Base-by-base conservation (phyloP, 2,888 invertebrate genomes). In the Thera obeliscata region DNA sequence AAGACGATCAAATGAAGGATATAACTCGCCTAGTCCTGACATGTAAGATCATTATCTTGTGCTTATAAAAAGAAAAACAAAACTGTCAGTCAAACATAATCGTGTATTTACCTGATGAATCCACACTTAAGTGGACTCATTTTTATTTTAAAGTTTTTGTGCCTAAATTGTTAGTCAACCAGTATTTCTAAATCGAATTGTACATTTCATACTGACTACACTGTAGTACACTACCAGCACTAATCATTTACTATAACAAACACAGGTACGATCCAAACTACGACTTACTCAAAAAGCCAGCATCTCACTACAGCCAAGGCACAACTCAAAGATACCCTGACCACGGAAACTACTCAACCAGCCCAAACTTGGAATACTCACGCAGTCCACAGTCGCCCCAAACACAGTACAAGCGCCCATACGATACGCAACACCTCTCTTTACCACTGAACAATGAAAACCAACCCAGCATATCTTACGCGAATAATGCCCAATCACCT, bases 11-110 rank as follows among this genome's bases (percentile, higher is more conserved):
- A 96, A 96, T 72, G 97, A 97, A 79, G 95, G 96, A 49, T 96
- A 96, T 77, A 96, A 96, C 56, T 96, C 97, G 3, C 96, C 96
- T 0, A 96, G 96, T 78, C 96, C 96, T 50, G 96, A 96, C 75
- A 94, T 95, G 89, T 95, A 86, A 87, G 93, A 49, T 46, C n/a
- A 46, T 22, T 57, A 41, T 41, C 9, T 9, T 9, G 9, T 46
- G 9, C 9, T 43, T 5, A 41, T 41, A 41, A 41, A 41, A 4
- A 41, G 41, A 41, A 41, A 3, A 41, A 41, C 41, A 4, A 41
- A 3, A 1, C 5, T 2, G 4, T 46, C 9, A 2, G 7, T 7
- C 8, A 9, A 38, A 9, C 43, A 9, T 46, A 46, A 46, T 9
- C 9, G 7, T 9, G 9, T 46, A 46, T 3, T 46, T 8, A 1